phyloP scores from a whole-genome alignment of 2,797 vertebrate species.

The Holocentrus rufus region DNA sequence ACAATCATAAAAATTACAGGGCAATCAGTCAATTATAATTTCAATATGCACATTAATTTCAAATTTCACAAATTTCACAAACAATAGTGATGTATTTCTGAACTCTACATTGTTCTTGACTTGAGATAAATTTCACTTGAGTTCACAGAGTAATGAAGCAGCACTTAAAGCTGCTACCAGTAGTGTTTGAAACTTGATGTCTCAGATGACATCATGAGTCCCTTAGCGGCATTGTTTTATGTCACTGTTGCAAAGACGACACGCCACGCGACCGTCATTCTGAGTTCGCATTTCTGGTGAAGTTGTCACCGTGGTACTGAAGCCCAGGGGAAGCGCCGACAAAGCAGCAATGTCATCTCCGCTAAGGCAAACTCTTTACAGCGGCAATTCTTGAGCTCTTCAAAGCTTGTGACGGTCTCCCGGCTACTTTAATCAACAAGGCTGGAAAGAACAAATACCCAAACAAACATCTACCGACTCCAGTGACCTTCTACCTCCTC shows the following conservation, averaged over 20 bases:
- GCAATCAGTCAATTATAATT: no score
- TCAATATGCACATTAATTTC: no score
- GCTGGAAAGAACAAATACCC: not conserved
- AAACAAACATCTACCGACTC: constrained; percentile 7
- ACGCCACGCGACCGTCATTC: constrained; percentile 21
- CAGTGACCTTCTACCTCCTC: not conserved
- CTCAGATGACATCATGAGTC: no score
- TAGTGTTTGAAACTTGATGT: no score
- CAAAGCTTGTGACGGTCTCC: not conserved
- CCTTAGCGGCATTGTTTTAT: no score
- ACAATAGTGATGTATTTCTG: not conserved
- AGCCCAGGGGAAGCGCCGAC: constrained; percentile 5
- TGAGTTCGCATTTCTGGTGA: constrained; percentile 15
- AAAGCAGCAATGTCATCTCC: constrained; percentile 29
- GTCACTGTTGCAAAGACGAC: no score
- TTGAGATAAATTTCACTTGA: not conserved
- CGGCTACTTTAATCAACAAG: constrained; percentile 9
- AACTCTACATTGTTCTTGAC: not conserved
- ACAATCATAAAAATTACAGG: no score
- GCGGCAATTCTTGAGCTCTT: not conserved
- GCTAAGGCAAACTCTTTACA: constrained; percentile 12
- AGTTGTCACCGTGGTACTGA: constrained; percentile 21
- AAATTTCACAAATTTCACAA: no score
- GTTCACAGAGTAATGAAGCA: constrained; percentile 4
- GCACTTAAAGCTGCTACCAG: not conserved